Base-by-base conservation (phyloP, 2,888 invertebrate species). In the Drosophila rubida region DNA sequence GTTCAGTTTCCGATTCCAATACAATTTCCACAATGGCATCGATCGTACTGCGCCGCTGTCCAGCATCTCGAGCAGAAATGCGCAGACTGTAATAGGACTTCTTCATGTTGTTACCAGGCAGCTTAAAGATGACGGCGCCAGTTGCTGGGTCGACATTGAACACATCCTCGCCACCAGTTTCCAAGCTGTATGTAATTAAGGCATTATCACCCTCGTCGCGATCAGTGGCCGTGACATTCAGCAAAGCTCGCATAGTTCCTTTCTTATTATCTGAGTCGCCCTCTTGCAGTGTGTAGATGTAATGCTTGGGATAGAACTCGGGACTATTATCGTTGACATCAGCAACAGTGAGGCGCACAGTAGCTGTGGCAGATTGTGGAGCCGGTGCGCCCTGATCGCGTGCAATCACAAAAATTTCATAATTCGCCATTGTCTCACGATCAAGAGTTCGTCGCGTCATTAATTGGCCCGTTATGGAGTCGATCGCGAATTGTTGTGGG, bases 261-360 rank as follows among this genome's bases (percentile, higher is more conserved):
- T 32, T 46, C 19, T 11, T 30, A 2, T 23, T 51, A 37, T 32
- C 5, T n/a, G n/a, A 32, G 27, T 51, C 62, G 9, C 32, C 27
- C 22, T 54, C 96, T 32, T 94, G 93, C 42, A 98, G 93, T 42
- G 95, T 94, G 78, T 96, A 94, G 89, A 97, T 95, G 91, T 98
- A 98, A 87, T 95, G 94, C 89, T 94, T 94, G 0, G 98, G 98
- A 92, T 98, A 98, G 93, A 99, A 98, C 86, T 95, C 94, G 0
- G 98, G 98, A 81, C 94, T 94, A 91, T 98, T 98, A 92, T 99
- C 98, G 91, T 99, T 98, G 11, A 97, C 95, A 92, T 98, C 98
- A 66, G 95, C 93, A 14, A 99, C 94, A 75, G 93, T 95, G 5
- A 99, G 92, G 86, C 94, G 93, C 51, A 99, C 95, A 0, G 97